Evolutionary conservation across 2,113 vertebrate genomes (phyloP), one percentile per base, ranked within the genome.

Genomic region (Cyphotilapia sp.): DNA sequence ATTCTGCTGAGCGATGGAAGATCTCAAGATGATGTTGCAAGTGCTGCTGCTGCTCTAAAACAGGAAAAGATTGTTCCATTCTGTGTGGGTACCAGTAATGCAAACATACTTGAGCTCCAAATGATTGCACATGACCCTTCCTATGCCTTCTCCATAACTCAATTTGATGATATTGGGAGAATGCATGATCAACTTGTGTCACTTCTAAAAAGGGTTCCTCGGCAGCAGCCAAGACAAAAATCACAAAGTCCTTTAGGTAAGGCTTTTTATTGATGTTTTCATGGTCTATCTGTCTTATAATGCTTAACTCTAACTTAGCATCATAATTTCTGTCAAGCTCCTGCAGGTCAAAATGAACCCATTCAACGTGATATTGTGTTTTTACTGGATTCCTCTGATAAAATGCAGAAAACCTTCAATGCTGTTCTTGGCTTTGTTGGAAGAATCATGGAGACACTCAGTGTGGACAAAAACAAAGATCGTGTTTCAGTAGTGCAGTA

Each of bases 61-160:
- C 83, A 91, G 57, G 85, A 94, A 94, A 40, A 93, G 53, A 1
- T 93, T 95, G 90, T 96, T 12, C 61, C 95, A 33, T 95, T 97
- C 81, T 94, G 91, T 90, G 87, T 96, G 7, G 96, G 96, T 51
- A 93, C 92, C 63, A 94, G 91, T 82, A 93, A 94, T 88, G 92
- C 96, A 38, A 98, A 99, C 90, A 92, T 95, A 89, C 88, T 96
- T 27, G 95, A 97, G 86, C 95, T 96, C 35, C 96, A 97, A 89
- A 94, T 90, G 81, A 95, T 97, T 82, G 94, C 96, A 86, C 66
- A 96, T 76, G 92, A 89, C 45, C 96, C 96, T 47, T 94, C 92
- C 49, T 96, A 96, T 88, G 91, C 96, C 57, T 94, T 97, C 82
- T 89, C 91, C 91, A 91, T 96, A 56, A 87, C 42, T 84, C 29